Evolutionary conservation across 2,888 invertebrate species (phyloP).

Genomic region (Andrena flavipes): DNA sequence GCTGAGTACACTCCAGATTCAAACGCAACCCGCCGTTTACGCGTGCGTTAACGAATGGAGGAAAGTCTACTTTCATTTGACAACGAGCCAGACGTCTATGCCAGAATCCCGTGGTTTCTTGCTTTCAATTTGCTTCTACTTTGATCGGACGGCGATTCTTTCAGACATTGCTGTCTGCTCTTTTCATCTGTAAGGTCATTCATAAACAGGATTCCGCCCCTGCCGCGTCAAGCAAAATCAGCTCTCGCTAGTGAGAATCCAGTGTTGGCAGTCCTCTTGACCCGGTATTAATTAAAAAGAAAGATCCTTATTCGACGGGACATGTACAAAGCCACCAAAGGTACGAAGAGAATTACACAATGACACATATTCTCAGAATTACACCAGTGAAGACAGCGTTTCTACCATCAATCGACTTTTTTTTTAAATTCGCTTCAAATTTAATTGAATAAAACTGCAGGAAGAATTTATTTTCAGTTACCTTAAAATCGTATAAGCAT

Average conservation of each 20-base stretch:
- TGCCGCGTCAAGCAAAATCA: neutral
- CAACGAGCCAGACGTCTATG: slow-evolving; percentile 13
- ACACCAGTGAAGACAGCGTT: neutral
- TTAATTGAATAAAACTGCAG: neutral
- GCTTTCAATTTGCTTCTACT: slow-evolving; percentile 15
- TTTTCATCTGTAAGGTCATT: neutral
- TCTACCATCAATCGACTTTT: neutral
- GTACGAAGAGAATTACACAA: neutral
- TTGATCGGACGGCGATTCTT: slow-evolving; percentile 2
- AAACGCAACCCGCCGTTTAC: slow-evolving; percentile 5
- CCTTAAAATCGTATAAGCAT: no score
- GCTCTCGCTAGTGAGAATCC: neutral
- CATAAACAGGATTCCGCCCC: neutral
- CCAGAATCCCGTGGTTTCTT: neutral
- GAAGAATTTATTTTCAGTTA: no score
- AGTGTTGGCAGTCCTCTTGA: neutral
- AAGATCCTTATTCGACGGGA: neutral
- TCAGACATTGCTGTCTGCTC: neutral
- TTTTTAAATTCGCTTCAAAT: neutral
- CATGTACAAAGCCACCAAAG: neutral
- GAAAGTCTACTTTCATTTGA: slow-evolving; percentile 21
- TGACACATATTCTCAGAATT: neutral
- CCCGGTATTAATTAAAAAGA: neutral
- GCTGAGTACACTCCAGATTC: neutral
- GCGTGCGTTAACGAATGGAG: slow-evolving; percentile 6